Evolutionary conservation across 1,140 invertebrate genomes (phyloP), one percentile per base, ranked within the genome.

Genomic region (Hyles euphorbiae): DNA sequence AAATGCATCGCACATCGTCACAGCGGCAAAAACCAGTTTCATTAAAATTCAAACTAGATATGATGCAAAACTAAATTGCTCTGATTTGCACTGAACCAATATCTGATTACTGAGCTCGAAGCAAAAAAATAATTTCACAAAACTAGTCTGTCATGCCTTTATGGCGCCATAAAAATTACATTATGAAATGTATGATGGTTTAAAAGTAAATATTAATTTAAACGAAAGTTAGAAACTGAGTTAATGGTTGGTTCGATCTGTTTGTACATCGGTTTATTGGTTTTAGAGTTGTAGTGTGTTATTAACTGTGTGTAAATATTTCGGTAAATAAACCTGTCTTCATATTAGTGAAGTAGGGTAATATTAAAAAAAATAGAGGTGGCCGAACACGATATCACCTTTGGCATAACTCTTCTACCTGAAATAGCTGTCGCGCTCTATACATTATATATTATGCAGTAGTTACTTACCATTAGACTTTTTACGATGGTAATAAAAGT

Each of bases 141-240:
- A 57, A 57, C 56, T 10, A 34, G 56, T 50, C 12, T 47, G 34
- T n/a, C 36, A 36, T 45, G 56, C 40, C 56, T 49, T 57, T 57
- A 57, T 22, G 47, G 56, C 46, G 46, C 48, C 47, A 40, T 57
- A 48, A 57, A 55, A 51, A 53, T 58, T 58, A 58, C 56, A 52
- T 63, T 58, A 58, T 58, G 53, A 58, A 63, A 63, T 34, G 58
- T 49, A 63, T 63, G 49, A 44, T 58, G 44, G 34, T 45, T 58
- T 34, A 34, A 51, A 48, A 57, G 49, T 49, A 49, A 48, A 57
- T 50, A 57, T 57, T 57, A 57, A 57, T 57, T 48, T 57, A 49
- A 46, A 57, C 46, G 56, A 45, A 57, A 45, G 6, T 50, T 57
- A n/a, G 46, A 57, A 57, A 49, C 49, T 57, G 48, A 6, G 10